Base-by-base conservation (phyloP, 2,888 invertebrate species). In the Macaria liturata region DNA sequence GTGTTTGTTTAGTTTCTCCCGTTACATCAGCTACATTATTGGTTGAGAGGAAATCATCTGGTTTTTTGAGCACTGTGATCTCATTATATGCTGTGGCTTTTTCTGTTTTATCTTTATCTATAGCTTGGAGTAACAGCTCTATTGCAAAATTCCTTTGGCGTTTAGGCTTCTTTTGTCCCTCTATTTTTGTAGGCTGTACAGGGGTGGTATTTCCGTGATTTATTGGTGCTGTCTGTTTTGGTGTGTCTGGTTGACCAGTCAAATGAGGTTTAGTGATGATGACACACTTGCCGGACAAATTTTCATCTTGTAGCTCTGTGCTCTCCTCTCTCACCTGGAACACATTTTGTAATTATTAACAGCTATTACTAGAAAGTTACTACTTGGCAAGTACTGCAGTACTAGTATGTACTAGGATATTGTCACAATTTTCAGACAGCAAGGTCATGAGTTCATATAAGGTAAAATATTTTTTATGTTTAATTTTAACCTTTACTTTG, bases 111-210 rank as follows among this genome's bases (percentile, higher is more conserved):
- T 53, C 54, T 20, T 20, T 20, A 5, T 68, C 60, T 7, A 69
- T 59, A 5, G 67, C 58, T 46, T 67, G 66, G 30, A 80, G 58
- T 9, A 84, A 69, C 0, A 84, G 83, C 30, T 71, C 66, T 0
- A 84, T n/a, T 2, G 85, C 86, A 0, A 76, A 76, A 66, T 85
- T 85, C 34, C 74, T 68, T 8, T 68, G 64, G 43, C 68, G 69
- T 75, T 55, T 52, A 9, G 31, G 49, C 50, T 50, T 48, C 6
- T 62, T 42, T 9, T 45, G 3, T 6, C 8, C 7, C 8, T 52
- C 20, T 50, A 50, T 50, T 6, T 39, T 51, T 6, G 52, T 55
- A 20, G 52, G 42, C 32, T 32, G 30, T 2, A 20, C n/a, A 3
- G 20, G 20, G 20, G 20, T 20, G 20, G 20, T 20, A 20, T 42